Conservation (phyloP, 30 jellyfish, hydroid and myxozoan genomes). For the Hydractinia symbiolongicarpus region DNA sequence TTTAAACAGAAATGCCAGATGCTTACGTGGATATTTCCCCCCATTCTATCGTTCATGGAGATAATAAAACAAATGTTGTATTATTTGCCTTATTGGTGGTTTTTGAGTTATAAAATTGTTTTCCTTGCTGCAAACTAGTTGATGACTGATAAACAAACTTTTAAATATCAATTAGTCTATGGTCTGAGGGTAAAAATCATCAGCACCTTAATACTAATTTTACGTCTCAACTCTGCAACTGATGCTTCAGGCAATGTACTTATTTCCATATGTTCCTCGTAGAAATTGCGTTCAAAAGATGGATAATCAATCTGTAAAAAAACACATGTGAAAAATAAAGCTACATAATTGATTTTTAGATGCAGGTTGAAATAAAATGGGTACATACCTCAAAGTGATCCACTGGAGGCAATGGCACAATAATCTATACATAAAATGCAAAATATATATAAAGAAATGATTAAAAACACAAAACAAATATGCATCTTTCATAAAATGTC, state of each 20-base stretch:
- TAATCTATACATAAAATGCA: conserved; percentile 36
- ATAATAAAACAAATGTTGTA: too few relatives aligned
- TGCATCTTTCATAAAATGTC: too few relatives aligned
- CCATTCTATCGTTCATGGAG: too few relatives aligned
- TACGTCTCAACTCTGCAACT: conserved; percentile 36
- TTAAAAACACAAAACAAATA: too few relatives aligned
- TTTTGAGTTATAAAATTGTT: too few relatives aligned
- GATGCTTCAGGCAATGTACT: conserved; percentile 39
- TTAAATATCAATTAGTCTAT: not conserved
- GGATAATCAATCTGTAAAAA: conserved; percentile 58
- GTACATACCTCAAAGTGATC: conserved; percentile 74
- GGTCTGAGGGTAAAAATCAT: not conserved
- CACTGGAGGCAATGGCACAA: conserved; percentile 86
- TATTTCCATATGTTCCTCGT: conserved; percentile 75
- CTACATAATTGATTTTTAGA: not conserved
- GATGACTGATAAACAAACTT: not conserved
- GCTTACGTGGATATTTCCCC: too few relatives aligned
- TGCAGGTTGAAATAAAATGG: not conserved
- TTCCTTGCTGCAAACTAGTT: too few relatives aligned
- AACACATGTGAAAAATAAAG: not conserved
- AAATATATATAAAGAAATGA: too few relatives aligned
- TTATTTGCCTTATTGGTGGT: too few relatives aligned
- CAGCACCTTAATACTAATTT: conserved; percentile 67
- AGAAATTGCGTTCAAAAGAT: conserved; percentile 62
- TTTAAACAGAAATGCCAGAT: not conserved